These are phyloP conservation scores for Clavelina lepadiformis DNA, from an alignment of 23 tunicate species.

Conservation along the genomic window DNA sequence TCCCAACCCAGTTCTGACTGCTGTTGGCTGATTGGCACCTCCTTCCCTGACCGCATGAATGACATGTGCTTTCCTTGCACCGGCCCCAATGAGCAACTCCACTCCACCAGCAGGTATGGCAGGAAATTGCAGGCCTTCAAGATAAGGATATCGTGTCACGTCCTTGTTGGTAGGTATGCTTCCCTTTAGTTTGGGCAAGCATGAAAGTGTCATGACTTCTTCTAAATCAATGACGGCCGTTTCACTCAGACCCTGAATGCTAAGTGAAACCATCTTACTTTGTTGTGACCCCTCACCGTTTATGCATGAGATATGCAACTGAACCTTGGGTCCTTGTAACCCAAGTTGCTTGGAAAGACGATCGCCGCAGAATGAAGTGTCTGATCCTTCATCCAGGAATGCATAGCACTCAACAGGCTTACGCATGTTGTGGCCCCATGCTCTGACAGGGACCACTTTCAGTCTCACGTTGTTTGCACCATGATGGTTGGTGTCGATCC, in stretches of 20 bases:
- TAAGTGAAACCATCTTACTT: no score
- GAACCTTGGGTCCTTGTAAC: background rate
- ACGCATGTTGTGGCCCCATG: background rate
- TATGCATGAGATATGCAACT: background rate
- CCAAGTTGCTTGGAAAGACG: background rate
- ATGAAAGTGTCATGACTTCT: background rate
- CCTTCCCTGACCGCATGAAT: background rate
- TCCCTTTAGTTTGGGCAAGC: background rate
- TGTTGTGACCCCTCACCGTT: no score
- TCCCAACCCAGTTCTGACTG: background rate
- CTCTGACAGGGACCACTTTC: background rate
- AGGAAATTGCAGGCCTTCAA: conserved; percentile 1
- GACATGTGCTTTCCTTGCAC: background rate
- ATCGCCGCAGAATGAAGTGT: background rate
- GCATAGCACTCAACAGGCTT: background rate
- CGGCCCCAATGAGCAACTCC: conserved; percentile 12
- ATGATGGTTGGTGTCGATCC: no score
- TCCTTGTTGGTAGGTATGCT: conserved; percentile 2
- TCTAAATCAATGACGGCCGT: background rate
- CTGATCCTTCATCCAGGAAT: conserved; percentile 1
- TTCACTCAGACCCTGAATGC: no score
- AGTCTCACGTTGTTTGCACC: background rate
- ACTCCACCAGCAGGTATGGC: conserved; percentile 2
- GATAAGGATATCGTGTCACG: conserved; percentile 7
- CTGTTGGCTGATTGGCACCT: background rate